Evolutionary conservation across 2,888 invertebrate genomes (phyloP).

Genomic region (Dryadula phaetusa): DNA sequence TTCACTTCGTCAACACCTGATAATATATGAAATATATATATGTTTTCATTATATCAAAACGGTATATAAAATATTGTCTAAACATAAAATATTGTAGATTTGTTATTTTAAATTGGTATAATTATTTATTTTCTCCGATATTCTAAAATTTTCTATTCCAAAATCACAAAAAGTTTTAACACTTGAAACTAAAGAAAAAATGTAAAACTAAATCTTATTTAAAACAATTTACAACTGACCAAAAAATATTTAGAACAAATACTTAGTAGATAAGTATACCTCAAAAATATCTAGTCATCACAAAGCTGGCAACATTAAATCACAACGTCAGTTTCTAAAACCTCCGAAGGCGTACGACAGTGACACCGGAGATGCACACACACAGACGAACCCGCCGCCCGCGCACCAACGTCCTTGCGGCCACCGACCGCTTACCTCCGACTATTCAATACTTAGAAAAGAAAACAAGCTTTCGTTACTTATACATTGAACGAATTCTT

Average conservation of each 20-base stretch:
- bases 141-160: too few species aligned
- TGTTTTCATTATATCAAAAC: neutral
- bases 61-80: neutral
- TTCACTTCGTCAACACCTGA: slow-evolving; percentile 21
- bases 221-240: neutral
- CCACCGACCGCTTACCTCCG: slow-evolving; percentile 70
- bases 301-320: slow-evolving; percentile 54
- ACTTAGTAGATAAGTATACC: neutral
- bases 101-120: too few species aligned
- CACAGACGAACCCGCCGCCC: slow-evolving; percentile 68
- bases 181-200: too few species aligned
- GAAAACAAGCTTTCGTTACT: slow-evolving; percentile 42
- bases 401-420: slow-evolving; percentile 83
- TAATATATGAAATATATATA: slow-evolving; percentile 14
- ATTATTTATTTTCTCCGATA: too few species aligned
- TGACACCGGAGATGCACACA: slow-evolving; percentile 47
- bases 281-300: neutral
- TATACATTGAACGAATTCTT: slow-evolving; percentile 32
- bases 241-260: neutral
- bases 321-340: slow-evolving; percentile 59
- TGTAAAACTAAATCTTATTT: neutral
- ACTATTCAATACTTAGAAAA: slow-evolving; percentile 41
- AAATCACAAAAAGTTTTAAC: too few species aligned
- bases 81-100: neutral
- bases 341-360: slow-evolving; percentile 51